Evolutionary conservation across 1,140 invertebrate genomes (phyloP).

Genomic region (Drosophila rufa): DNA sequence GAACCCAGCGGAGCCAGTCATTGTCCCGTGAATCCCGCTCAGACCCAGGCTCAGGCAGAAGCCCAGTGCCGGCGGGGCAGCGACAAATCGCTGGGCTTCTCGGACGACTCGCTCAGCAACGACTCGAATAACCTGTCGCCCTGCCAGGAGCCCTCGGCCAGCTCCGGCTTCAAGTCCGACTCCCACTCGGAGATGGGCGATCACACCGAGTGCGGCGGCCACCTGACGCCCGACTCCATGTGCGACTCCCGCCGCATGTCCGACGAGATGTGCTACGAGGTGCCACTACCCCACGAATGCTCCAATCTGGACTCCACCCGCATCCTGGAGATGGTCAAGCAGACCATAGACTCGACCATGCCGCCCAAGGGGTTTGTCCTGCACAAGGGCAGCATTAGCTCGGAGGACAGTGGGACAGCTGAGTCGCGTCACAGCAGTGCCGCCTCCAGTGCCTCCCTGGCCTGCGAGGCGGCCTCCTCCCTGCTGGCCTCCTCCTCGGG

Average conservation of each 20-base stretch:
- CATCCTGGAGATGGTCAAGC: conserved; percentile 93
- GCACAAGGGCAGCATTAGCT: conserved; percentile 76
- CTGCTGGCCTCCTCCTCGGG: background rate
- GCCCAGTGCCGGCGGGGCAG: conserved; percentile 85
- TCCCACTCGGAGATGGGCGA: conserved; percentile 84
- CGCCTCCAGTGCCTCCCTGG: conserved; percentile 61
- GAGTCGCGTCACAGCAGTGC: conserved; percentile 68
- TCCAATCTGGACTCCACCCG: conserved; percentile 91
- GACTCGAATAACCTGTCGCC: conserved; percentile 86
- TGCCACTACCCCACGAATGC: conserved; percentile 92
- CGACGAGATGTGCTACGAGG: conserved; percentile 88
- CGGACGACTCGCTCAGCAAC: conserved; percentile 89
- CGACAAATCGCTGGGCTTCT: conserved; percentile 89
- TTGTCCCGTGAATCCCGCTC: conserved; percentile 9
- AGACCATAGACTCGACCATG: conserved; percentile 92
- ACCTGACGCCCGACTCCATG: conserved; percentile 83
- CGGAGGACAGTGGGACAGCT: conserved; percentile 64
- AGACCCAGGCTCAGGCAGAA: conserved; percentile 19
- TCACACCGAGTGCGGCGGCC: conserved; percentile 82
- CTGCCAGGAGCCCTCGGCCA: conserved; percentile 84
- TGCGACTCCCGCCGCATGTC: conserved; percentile 84
- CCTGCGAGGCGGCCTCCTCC: conserved; percentile 18
- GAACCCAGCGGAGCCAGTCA: conserved; percentile 61
- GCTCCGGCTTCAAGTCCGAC: conserved; percentile 84
- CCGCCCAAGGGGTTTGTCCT: conserved; percentile 91